phyloP scores from a whole-genome alignment of 2,797 vertebrate species.

The Borostomias antarcticus region DNA sequence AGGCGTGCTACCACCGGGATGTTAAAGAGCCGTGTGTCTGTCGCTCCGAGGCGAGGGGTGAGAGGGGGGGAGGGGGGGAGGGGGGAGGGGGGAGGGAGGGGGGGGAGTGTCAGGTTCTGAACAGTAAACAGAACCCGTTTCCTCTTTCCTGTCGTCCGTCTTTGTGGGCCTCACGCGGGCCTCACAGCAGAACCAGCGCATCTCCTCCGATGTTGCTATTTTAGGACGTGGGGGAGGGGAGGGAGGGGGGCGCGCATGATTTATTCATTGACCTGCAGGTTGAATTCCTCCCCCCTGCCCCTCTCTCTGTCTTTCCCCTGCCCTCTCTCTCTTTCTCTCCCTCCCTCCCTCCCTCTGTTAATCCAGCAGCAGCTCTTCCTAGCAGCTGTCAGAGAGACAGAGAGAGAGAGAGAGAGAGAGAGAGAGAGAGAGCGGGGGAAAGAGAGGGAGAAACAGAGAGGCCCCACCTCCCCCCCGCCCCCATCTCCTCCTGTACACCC shows the following conservation, averaged over 20 bases:
- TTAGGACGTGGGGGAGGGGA: conserved; percentile 23
- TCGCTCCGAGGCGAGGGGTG: not conserved
- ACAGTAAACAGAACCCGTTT: not conserved
- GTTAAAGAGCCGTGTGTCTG: not conserved
- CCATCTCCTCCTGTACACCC: not conserved
- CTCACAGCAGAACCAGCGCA: conserved; percentile 11
- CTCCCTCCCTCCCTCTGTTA: not conserved
- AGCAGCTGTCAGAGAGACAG: conserved; percentile 29
- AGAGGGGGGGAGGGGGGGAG: not conserved
- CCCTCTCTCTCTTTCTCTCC: not conserved
- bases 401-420: conserved; percentile 11
- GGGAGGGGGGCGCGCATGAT: conserved; percentile 27
- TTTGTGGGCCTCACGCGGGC: conserved; percentile 3
- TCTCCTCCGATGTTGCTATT: conserved; percentile 34
- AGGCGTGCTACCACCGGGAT: not conserved
- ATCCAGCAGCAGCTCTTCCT: not conserved
- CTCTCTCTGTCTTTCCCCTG: not conserved
- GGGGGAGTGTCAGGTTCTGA: conserved; percentile 2
- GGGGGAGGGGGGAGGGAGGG: not conserved
- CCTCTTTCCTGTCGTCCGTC: no score
- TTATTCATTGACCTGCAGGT: conserved; percentile 48
- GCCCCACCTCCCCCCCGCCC: conserved; percentile 7
- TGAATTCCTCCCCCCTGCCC: conserved; percentile 12
- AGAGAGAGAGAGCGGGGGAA: conserved; percentile 19
- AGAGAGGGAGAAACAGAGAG: not conserved